phyloP scores from a whole-genome alignment of 2,797 vertebrate genomes.

The Pangasius mekongensis region DNA sequence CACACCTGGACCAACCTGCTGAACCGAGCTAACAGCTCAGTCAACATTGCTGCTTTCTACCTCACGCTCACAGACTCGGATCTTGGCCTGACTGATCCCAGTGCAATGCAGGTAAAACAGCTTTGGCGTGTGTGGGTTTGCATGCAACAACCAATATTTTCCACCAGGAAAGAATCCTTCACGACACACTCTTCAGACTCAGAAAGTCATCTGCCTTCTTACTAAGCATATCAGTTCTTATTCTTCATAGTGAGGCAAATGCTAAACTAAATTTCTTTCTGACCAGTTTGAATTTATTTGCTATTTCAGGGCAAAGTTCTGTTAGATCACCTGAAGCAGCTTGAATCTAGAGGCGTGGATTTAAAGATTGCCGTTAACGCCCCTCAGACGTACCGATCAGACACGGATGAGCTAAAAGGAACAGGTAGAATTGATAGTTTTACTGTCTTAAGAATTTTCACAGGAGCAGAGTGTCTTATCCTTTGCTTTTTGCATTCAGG shows the following conservation, averaged over 20 bases:
- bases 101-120: constrained; percentile 49
- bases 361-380: constrained; percentile 75
- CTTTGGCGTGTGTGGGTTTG: not conserved
- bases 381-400: constrained; percentile 68
- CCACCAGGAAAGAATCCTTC: not conserved
- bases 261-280: not conserved
- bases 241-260: not conserved
- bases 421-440: constrained; percentile 63
- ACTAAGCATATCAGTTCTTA: not conserved
- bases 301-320: constrained; percentile 72
- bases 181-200: not conserved
- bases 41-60: constrained; percentile 80
- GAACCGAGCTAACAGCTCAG: constrained; percentile 68
- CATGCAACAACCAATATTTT: not conserved
- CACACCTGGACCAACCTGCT: constrained; percentile 77
- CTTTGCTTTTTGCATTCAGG: constrained; percentile 59
- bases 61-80: constrained; percentile 69
- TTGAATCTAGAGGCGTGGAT: constrained; percentile 71
- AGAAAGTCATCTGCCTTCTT: not conserved
- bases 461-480: not conserved
- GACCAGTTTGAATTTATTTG: not conserved
- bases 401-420: constrained; percentile 68
- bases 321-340: constrained; percentile 70
- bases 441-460: not conserved
- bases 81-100: constrained; percentile 49